Conservation (phyloP, 2,888 invertebrate genomes). For the Melinopterus prodromus region DNA sequence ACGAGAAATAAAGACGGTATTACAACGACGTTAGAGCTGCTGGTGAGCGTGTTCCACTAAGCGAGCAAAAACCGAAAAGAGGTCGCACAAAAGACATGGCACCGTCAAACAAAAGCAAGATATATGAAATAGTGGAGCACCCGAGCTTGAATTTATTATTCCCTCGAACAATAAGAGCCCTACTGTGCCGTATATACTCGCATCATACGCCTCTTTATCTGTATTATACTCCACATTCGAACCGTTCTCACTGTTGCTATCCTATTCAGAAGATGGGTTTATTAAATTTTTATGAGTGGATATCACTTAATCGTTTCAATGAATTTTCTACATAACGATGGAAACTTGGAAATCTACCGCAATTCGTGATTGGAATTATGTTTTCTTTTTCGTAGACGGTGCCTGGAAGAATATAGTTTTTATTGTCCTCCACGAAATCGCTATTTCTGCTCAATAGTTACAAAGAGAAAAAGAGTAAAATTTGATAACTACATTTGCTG, state of each 20-base stretch:
- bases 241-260: not conserved
- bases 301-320: not conserved
- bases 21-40: not conserved
- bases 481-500: too few species aligned
- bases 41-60: not conserved
- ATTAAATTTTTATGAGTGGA: not conserved
- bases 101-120: slow-evolving; percentile 4
- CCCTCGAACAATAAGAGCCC: not conserved
- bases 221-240: not conserved
- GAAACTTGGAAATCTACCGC: too few species aligned
- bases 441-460: too few species aligned
- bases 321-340: not conserved
- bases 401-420: too few species aligned
- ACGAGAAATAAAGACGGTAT: not conserved
- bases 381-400: too few species aligned
- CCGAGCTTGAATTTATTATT: not conserved
- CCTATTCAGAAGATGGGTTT: not conserved
- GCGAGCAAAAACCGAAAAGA: slow-evolving; percentile 4
- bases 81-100: not conserved
- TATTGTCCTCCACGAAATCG: too few species aligned
- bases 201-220: not conserved
- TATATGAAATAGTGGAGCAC: slow-evolving; percentile 4
- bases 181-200: not conserved
- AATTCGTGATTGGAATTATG: too few species aligned
- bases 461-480: too few species aligned